phyloP scores from a whole-genome alignment of 2,888 invertebrate species.

The Anorthoa munda region DNA sequence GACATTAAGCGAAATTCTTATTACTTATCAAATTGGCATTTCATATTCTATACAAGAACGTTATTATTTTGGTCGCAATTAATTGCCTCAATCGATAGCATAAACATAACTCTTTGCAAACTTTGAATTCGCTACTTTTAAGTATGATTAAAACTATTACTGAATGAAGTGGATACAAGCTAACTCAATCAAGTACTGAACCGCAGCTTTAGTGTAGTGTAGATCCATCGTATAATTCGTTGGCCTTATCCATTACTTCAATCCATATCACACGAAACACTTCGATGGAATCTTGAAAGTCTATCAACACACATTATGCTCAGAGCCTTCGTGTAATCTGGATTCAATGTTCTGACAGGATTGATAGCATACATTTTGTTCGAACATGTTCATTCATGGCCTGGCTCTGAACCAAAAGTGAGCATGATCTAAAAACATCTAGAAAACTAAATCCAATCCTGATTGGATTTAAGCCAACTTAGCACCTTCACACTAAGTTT shows the following conservation, averaged over 20 bases:
- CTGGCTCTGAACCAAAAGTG: too few species aligned
- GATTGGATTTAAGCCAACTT: too few species aligned
- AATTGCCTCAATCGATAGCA: not conserved
- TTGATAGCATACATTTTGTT: too few species aligned
- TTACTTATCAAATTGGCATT: conserved; percentile 16
- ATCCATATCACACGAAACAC: too few species aligned
- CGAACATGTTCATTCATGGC: too few species aligned
- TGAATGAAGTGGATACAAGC: not conserved
- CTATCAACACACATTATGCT: too few species aligned
- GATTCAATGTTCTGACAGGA: too few species aligned
- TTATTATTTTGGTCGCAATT: conserved; percentile 15
- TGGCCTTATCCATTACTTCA: not conserved
- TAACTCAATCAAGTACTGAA: not conserved
- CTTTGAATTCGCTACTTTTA: not conserved
- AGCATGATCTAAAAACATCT: too few species aligned
- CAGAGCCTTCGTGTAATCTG: too few species aligned
- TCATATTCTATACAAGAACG: conserved; percentile 9
- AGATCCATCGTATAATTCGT: not conserved
- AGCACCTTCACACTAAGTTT: too few species aligned
- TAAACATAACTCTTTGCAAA: conserved; percentile 18
- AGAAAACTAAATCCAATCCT: too few species aligned
- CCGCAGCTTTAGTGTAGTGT: not conserved
- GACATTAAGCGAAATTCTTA: conserved; percentile 20
- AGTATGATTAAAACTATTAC: not conserved
- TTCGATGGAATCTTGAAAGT: too few species aligned